phyloP scores from a whole-genome alignment of 1,140 invertebrate species.

The Drosophila arizonae region DNA sequence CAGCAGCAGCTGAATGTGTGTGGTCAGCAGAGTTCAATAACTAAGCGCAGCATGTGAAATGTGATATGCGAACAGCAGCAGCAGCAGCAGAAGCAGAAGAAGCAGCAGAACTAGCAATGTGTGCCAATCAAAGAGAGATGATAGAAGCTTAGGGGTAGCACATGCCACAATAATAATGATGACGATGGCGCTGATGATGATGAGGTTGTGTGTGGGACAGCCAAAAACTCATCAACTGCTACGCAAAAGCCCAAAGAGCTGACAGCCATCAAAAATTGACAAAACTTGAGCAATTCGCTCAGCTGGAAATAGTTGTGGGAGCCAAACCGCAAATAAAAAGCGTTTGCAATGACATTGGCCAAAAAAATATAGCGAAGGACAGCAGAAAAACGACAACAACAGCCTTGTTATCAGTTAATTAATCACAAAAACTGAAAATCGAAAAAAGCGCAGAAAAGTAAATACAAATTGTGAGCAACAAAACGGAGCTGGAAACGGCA shows the following conservation, averaged over 20 bases:
- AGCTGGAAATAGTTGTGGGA: conserved; percentile 10
- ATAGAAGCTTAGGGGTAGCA: background rate
- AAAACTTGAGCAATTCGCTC: conserved; percentile 49
- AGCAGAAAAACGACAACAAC: conserved; percentile 15
- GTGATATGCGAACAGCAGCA: background rate
- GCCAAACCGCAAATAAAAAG: conserved; percentile 20
- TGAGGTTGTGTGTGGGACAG: background rate
- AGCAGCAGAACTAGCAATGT: background rate
- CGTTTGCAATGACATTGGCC: conserved; percentile 69
- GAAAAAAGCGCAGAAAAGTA: conserved; percentile 5
- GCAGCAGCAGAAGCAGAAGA: too few species aligned
- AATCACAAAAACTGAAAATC: conserved; percentile 64
- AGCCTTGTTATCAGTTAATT: conserved; percentile 73
- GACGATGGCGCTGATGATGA: conserved; percentile 4
- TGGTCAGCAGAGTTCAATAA: conserved; percentile 30
- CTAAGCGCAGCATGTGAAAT: conserved; percentile 26
- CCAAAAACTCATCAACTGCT: conserved; percentile 54
- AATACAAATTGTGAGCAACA: conserved; percentile 50
- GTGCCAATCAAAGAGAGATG: conserved; percentile 17
- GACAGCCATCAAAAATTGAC: conserved; percentile 60
- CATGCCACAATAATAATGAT: background rate
- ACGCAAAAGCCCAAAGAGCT: conserved; percentile 1
- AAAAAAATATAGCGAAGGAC: background rate
- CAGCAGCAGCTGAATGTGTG: conserved; percentile 19
- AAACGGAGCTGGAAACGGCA: conserved; percentile 45